Percentiles rank a stretch among this genome's conserved stretches.
Conservation (phyloP, 2,888 invertebrate genomes). For the Acanthosepion esculentum region DNA sequence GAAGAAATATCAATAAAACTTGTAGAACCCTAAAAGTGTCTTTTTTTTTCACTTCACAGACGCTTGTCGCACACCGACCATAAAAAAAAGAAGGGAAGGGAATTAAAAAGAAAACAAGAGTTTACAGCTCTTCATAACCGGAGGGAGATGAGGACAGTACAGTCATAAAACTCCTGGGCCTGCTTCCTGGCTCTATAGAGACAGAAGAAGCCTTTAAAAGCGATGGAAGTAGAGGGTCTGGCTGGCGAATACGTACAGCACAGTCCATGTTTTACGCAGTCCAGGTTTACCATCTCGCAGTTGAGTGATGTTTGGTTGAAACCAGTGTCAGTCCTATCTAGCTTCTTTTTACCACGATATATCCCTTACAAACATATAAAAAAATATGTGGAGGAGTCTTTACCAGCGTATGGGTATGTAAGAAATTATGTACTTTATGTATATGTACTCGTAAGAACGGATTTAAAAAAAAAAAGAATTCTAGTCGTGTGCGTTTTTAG, state of each 20-base stretch:
- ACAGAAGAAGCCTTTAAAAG: not conserved
- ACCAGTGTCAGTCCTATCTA: too few relatives aligned
- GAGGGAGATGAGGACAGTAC: not conserved
- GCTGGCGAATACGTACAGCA: not conserved
- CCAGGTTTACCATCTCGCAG: not conserved
- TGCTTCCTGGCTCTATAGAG: not conserved
- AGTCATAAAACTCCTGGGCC: not conserved
- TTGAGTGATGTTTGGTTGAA: too few relatives aligned
- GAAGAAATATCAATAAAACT: conserved; percentile 10
- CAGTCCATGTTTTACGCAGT: not conserved
- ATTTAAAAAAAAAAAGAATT: too few relatives aligned
- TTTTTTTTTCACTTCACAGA: not conserved
- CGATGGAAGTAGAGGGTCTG: not conserved
- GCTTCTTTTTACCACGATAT: not conserved
- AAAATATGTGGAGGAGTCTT: not conserved
- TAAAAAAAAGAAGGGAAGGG: not conserved
- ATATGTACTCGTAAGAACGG: too few relatives aligned
- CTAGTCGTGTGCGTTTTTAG: too few relatives aligned
- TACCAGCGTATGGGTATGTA: not conserved
- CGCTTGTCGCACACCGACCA: not conserved
- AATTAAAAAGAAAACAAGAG: too few relatives aligned
- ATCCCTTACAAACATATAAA: not conserved
- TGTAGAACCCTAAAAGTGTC: conserved; percentile 8
- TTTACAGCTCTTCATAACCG: not conserved
- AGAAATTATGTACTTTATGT: not conserved